These are phyloP conservation scores for human (Homo sapiens) DNA, from an alignment of 2,113 vertebrate genomes.

Conservation along the genomic window GRCh38 chr4:90893001-90893500, in stretches of 20 bases:
- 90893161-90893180: accelerated
- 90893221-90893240: background rate
- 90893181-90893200: background rate
- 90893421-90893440: background rate
- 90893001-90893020: background rate
- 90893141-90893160: background rate
- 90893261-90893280: background rate
- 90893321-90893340: background rate
- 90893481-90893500: background rate
- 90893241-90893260: background rate
- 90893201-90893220: background rate
- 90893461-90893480: background rate
- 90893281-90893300: background rate
- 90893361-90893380: background rate
- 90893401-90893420: background rate
- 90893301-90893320: background rate
- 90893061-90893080: background rate
- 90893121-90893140: background rate
- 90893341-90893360: background rate
- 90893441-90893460: background rate
- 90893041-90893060: background rate
- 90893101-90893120: background rate
- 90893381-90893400: background rate
- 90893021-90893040: background rate
- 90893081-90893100: background rate